A percentile compares a stretch with the other conserved stretches of the same genome.
phyloP scores from a whole-genome alignment of 2,113 vertebrate genomes.

The Nothocercus julius region DNA sequence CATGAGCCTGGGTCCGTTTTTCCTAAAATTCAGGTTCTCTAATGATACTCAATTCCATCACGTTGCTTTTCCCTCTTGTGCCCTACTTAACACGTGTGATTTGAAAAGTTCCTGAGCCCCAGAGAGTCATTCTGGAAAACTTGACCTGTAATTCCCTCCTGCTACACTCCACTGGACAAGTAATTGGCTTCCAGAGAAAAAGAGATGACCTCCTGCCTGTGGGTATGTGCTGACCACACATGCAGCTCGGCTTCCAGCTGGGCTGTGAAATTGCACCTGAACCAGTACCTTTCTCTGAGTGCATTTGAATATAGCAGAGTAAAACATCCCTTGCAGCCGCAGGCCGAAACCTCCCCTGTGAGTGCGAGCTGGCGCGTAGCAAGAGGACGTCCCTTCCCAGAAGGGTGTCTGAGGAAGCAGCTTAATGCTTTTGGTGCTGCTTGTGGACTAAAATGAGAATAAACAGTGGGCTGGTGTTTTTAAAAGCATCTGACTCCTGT shows the following conservation, averaged over 20 bases:
- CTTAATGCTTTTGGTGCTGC: background rate
- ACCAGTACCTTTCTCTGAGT: background rate
- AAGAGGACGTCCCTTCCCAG: background rate
- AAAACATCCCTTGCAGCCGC: background rate
- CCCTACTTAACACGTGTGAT: background rate
- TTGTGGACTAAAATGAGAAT: background rate
- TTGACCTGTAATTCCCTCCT: constrained; percentile 32
- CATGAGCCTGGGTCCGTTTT: accelerated
- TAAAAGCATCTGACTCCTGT: background rate
- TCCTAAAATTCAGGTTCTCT: background rate
- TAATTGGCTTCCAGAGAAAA: constrained; percentile 30
- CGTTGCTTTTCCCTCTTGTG: background rate
- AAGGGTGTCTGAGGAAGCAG: background rate
- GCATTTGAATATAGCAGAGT: background rate
- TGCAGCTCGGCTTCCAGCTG: background rate
- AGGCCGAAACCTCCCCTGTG: background rate
- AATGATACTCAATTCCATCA: background rate
- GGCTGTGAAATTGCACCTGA: background rate
- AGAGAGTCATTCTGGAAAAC: constrained; percentile 26
- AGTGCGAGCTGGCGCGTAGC: background rate
- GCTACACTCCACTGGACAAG: constrained; percentile 33
- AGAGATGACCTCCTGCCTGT: background rate
- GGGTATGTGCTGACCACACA: accelerated
- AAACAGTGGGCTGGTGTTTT: background rate
- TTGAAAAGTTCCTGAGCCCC: background rate